A percentile compares a stretch with the other conserved stretches of the same genome.
Conservation (phyloP, 2,113 vertebrate genomes). For the Dromiciops gliroides region DNA sequence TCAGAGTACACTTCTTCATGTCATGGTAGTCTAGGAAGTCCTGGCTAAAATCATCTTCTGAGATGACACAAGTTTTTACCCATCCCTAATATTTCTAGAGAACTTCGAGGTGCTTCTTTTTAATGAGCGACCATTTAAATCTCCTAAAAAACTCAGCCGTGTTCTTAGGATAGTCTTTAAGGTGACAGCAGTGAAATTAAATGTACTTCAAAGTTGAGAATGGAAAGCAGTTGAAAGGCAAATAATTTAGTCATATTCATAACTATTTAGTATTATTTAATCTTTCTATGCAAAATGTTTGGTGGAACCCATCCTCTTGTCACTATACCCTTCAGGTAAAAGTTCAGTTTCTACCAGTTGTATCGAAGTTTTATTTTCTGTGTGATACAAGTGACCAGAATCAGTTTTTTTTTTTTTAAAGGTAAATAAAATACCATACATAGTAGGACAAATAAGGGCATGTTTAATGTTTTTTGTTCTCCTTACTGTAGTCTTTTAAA, state of each 20-base stretch:
- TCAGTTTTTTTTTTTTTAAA: constrained; percentile 35
- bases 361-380: constrained; percentile 2
- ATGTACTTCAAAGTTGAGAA: constrained; percentile 37
- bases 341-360: neutral
- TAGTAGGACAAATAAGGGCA: neutral
- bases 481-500: no score
- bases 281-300: neutral
- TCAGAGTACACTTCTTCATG: constrained; percentile 31
- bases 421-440: neutral
- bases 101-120: constrained; percentile 54
- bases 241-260: constrained; percentile 21
- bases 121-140: constrained; percentile 16
- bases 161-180: neutral
- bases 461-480: neutral
- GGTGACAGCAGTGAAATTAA: constrained; percentile 22
- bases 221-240: constrained; percentile 8
- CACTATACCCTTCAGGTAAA: neutral
- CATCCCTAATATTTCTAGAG: constrained; percentile 32
- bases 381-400: neutral
- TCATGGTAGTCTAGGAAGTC: constrained; percentile 27
- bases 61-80: constrained; percentile 46
- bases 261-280: neutral
- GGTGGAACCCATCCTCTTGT: neutral
- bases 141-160: fast-evolving
- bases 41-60: constrained; percentile 11